Evolutionary conservation across 1,140 invertebrate species (phyloP).

Genomic region (Lepidurus couesii): DNA sequence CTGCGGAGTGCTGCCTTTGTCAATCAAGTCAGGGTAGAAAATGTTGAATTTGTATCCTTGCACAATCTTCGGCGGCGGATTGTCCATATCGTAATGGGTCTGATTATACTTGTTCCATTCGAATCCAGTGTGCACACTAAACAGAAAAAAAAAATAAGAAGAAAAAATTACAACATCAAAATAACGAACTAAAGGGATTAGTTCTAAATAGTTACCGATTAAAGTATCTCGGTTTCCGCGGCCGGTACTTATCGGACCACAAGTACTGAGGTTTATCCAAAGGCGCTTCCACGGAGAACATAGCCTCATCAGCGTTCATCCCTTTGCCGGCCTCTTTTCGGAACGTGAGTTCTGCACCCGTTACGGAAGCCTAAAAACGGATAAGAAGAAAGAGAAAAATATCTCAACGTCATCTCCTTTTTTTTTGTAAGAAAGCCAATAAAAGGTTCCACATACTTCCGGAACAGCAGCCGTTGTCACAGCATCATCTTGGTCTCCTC

Average conservation of each 20-base stretch:
- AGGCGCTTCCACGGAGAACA: constrained; percentile 85
- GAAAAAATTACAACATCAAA: constrained; percentile 34
- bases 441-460: constrained; percentile 14
- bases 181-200: background rate
- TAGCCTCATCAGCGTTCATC: constrained; percentile 81
- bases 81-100: constrained; percentile 99
- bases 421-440: background rate
- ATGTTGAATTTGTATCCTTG: constrained; percentile 99
- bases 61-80: constrained; percentile 99
- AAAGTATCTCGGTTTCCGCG: constrained; percentile 95
- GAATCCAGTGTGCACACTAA: constrained; percentile 81
- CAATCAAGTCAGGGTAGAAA: constrained; percentile 98
- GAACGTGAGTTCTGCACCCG: constrained; percentile 52
- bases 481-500: constrained; percentile 56
- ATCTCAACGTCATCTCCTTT: background rate
- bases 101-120: constrained; percentile 99
- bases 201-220: constrained; percentile 61
- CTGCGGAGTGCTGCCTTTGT: constrained; percentile 87
- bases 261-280: constrained; percentile 81
- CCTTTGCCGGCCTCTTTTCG: constrained; percentile 75
- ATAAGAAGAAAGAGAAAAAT: constrained; percentile 21
- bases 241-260: constrained; percentile 97
- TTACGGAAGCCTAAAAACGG: constrained; percentile 40
- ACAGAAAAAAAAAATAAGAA: constrained; percentile 38
- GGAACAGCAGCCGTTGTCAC: background rate